Evolutionary conservation across 2,888 invertebrate genomes (phyloP).

Genomic region (Agonopterix arenella): DNA sequence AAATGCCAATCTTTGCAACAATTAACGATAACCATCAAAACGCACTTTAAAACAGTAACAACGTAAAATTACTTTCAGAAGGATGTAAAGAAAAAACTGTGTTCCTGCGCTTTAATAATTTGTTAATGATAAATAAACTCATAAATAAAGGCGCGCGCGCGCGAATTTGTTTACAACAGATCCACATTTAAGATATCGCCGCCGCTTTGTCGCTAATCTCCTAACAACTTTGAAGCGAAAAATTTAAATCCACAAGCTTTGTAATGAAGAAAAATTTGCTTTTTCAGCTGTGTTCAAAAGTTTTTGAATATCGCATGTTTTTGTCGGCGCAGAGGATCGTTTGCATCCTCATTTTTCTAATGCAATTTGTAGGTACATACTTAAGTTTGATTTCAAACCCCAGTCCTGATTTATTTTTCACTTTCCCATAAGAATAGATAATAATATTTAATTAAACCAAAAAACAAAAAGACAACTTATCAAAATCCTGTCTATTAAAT

Average conservation of each 20-base stretch:
- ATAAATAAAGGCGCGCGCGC: constrained; percentile 67
- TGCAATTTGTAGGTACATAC: too few species aligned
- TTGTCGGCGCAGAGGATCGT: too few species aligned
- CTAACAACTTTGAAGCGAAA: constrained; percentile 72
- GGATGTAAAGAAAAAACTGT: constrained; percentile 49
- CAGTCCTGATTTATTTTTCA: too few species aligned
- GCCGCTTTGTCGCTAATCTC: constrained; percentile 74
- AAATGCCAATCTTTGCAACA: constrained; percentile 23
- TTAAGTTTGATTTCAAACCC: too few species aligned
- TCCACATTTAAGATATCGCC: constrained; percentile 73
- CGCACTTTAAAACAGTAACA: constrained; percentile 32
- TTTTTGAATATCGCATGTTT: not conserved
- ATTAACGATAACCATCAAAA: constrained; percentile 56
- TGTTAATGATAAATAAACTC: constrained; percentile 78
- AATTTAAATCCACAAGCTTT: constrained; percentile 60
- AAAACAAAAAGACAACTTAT: too few species aligned
- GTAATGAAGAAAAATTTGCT: constrained; percentile 61
- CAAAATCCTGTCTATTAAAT: too few species aligned
- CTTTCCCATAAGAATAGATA: too few species aligned
- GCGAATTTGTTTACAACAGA: constrained; percentile 76
- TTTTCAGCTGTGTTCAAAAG: constrained; percentile 6
- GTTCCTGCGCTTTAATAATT: constrained; percentile 70
- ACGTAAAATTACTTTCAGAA: constrained; percentile 43
- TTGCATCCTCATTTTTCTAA: too few species aligned
- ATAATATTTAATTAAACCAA: too few species aligned